phyloP scores from a whole-genome alignment of 2,113 vertebrate species.

The Pollimyrus isidori region DNA sequence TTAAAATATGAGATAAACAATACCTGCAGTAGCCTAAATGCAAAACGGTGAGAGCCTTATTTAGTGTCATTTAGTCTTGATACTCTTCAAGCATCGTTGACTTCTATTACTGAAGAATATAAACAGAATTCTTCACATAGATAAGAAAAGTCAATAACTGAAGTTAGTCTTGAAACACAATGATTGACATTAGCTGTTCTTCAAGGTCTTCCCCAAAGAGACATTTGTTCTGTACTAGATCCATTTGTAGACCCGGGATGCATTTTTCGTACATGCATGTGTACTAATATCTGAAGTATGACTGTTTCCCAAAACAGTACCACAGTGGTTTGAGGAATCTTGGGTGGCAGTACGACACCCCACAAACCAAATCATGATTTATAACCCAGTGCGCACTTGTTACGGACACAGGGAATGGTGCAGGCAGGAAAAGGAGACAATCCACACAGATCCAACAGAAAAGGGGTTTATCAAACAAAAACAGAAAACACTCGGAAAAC shows the following conservation, averaged over 20 bases:
- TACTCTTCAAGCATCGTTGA: background rate
- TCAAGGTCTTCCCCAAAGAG: background rate
- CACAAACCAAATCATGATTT: background rate
- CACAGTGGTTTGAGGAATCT: background rate
- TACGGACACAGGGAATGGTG: too few relatives aligned
- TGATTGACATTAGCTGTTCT: background rate
- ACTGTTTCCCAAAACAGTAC: background rate
- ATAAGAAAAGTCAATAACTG: background rate
- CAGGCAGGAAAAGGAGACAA: too few relatives aligned
- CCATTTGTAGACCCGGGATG: background rate
- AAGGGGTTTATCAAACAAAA: too few relatives aligned
- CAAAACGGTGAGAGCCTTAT: background rate
- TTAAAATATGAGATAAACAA: background rate
- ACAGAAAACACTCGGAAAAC: too few relatives aligned
- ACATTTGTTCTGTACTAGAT: background rate
- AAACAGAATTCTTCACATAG: background rate
- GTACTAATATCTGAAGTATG: background rate
- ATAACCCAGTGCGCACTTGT: background rate
- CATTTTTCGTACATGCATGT: background rate
- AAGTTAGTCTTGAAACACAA: background rate
- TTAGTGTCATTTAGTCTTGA: background rate
- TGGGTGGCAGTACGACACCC: background rate
- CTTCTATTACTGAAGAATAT: background rate
- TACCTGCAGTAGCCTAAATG: background rate
- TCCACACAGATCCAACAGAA: too few relatives aligned